Percentiles rank a stretch among this genome's conserved stretches.
Evolutionary conservation across 92 coral and sea anemone species (phyloP).

Genomic region (Pocillopora meandrina): DNA sequence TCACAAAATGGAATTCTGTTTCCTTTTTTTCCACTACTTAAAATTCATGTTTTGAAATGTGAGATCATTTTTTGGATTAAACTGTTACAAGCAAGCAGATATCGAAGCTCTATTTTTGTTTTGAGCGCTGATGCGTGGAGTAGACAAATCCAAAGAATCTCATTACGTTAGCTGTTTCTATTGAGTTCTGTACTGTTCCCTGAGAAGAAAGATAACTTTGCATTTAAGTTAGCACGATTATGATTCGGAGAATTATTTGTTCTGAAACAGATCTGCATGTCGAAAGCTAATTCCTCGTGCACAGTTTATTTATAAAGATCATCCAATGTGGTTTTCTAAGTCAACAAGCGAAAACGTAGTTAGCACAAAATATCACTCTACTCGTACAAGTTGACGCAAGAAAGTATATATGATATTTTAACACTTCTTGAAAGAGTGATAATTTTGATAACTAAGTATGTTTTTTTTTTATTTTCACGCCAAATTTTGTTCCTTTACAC

Average conservation of each 20-base stretch:
- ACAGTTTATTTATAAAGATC: not conserved
- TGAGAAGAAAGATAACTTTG: too few species aligned
- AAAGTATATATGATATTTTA: not conserved
- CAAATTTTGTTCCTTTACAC: not conserved
- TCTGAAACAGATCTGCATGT: not conserved
- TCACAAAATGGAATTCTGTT: not conserved
- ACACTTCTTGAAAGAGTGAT: not conserved
- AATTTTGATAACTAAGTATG: not conserved
- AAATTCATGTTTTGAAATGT: not conserved
- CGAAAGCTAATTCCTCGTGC: not conserved
- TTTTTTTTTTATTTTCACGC: not conserved
- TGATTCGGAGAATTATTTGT: not conserved
- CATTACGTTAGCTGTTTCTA: too few species aligned
- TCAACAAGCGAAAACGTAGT: slow-evolving; percentile 1
- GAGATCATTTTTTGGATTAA: not conserved
- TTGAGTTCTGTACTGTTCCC: too few species aligned
- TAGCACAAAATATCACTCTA: not conserved
- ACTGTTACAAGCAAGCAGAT: not conserved
- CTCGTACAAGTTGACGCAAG: not conserved
- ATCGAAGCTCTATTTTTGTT: not conserved
- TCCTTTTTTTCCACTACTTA: not conserved
- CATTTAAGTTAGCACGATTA: not conserved
- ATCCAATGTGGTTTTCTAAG: not conserved
- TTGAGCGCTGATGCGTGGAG: not conserved
- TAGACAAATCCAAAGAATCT: too few species aligned